Conservation (phyloP, 2,113 vertebrate species). For the Neomonachus schauinslandi region DNA sequence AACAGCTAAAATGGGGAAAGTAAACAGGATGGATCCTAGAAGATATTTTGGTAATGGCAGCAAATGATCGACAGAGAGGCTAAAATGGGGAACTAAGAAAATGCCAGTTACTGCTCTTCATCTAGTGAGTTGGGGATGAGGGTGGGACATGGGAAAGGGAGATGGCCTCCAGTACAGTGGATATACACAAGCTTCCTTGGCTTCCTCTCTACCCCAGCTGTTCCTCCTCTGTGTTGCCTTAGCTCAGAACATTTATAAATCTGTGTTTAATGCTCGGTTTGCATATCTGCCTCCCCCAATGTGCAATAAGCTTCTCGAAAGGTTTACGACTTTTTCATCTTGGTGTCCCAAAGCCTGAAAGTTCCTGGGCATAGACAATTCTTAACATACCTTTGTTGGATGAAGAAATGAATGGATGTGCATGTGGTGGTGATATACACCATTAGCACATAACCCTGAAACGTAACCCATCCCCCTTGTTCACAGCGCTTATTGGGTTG, state of each 20-base stretch:
- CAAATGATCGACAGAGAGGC: not conserved
- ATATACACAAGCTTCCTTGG: not conserved
- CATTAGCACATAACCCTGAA: not conserved
- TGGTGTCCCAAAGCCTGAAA: not conserved
- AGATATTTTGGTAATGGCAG: not conserved
- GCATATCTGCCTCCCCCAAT: not conserved
- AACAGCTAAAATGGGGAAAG: not conserved
- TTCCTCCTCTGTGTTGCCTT: not conserved
- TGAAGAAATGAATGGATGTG: not conserved
- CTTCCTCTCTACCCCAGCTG: not conserved
- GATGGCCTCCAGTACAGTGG: not conserved
- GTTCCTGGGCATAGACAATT: not conserved
- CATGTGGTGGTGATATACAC: not conserved
- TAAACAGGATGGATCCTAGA: not conserved
- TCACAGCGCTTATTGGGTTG: not conserved
- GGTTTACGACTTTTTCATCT: not conserved
- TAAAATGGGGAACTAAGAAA: not conserved
- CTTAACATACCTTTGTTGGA: not conserved
- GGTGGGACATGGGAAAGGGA: not conserved
- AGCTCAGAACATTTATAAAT: not conserved
- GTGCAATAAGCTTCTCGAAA: not conserved
- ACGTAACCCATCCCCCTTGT: not conserved
- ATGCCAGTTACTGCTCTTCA: not conserved
- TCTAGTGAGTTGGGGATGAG: not conserved
- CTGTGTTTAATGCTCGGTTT: not conserved